phyloP scores from a whole-genome alignment of 2,888 invertebrate genomes.

The Bembecia ichneumoniformis region DNA sequence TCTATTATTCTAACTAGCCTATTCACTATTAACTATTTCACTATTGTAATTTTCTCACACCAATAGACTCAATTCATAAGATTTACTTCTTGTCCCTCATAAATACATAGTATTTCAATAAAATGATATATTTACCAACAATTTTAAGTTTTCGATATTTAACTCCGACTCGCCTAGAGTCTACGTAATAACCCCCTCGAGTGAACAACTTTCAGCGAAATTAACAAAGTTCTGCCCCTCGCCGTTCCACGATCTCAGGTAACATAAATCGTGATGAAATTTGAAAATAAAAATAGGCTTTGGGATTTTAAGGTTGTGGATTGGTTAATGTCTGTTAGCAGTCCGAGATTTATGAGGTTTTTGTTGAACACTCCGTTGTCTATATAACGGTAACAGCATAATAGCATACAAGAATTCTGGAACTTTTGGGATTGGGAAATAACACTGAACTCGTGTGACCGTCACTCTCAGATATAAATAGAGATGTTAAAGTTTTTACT shows the following conservation, averaged over 20 bases:
- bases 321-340: slow-evolving; percentile 18
- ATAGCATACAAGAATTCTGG: too few species aligned
- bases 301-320: slow-evolving; percentile 16
- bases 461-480: too few species aligned
- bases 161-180: slow-evolving; percentile 7
- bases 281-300: slow-evolving; percentile 53
- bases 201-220: slow-evolving; percentile 56
- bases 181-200: slow-evolving; percentile 52
- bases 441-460: too few species aligned
- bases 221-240: slow-evolving; percentile 59
- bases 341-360: slow-evolving; percentile 6
- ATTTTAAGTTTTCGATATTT: not conserved
- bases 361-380: not conserved
- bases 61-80: not conserved
- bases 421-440: too few species aligned
- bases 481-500: too few species aligned
- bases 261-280: slow-evolving; percentile 60
- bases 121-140: not conserved
- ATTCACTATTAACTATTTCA: too few species aligned
- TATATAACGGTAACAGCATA: too few species aligned
- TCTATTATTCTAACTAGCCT: too few species aligned
- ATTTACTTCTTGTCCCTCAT: not conserved
- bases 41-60: too few species aligned
- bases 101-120: not conserved
- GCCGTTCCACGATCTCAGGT: slow-evolving; percentile 34